Base-by-base conservation (phyloP, 2,113 vertebrate species). In the Pelodiscus sinensis region DNA sequence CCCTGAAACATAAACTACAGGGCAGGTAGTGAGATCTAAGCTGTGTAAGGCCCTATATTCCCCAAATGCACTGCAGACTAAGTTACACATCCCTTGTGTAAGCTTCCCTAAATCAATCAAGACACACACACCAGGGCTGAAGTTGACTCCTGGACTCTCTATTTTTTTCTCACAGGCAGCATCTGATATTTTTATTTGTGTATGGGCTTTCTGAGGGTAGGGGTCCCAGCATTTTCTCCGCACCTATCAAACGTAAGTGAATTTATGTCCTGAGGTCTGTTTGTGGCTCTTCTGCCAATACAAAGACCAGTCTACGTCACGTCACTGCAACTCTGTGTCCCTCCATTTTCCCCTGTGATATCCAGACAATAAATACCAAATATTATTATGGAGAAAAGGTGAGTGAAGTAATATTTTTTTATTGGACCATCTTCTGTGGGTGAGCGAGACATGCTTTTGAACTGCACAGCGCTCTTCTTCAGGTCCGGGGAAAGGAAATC, bases 1-100 rank as follows among this genome's bases (percentile, higher is more conserved):
- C 79, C 44, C 75, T 92, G 24, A 22, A 93, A 89, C 31, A 60
- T 12, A 81, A 85, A 80, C 85, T 80, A 35, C 18, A 71, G 51
- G 68, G 86, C 84, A 86, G 68, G 35, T 78, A 25, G 38, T 15
- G 29, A 13, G n/a, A 25, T 13, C 62, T 86, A 85, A 24, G 52
- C 18, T 73, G 18, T 82, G 31, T 90, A n/a, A 16, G 15, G 31
- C 65, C 65, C 16, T 68, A n/a, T 79, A 60, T 57, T 90, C 65
- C 57, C 79, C 77, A 58, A 31, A 15, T 57, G 79, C 77, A 52
- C 86, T 81, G 8, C 2, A 25, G 38, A 75, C 11, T 44, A 60
- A 83, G 60, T 15, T 68, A 6, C 29, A 54, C 18, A 12, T 82
- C 19, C 44, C 25, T 73, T 16, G 60, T 57, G 12, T 52, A 54